phyloP scores from a whole-genome alignment of 1,140 invertebrate species.

The Camponotus vicinus region DNA sequence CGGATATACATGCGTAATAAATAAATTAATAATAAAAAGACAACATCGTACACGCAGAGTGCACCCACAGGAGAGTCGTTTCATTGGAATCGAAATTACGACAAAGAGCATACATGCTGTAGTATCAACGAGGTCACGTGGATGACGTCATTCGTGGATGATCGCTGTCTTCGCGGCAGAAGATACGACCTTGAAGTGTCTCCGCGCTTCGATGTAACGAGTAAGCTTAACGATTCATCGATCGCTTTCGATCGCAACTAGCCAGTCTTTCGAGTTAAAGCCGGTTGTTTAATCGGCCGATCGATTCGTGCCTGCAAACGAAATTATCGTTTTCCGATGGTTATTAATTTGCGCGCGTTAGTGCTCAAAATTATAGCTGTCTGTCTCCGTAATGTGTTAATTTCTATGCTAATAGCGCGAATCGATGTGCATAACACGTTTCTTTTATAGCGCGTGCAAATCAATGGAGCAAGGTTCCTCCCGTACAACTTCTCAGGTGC shows the following conservation, averaged over 20 bases:
- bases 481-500: too few relatives aligned
- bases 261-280: slow-evolving; percentile 31
- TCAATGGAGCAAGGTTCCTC: slow-evolving; percentile 2
- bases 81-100: slow-evolving; percentile 79
- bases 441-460: not conserved
- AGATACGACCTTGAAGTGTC: slow-evolving; percentile 68
- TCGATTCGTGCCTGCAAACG: slow-evolving; percentile 4
- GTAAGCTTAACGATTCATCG: slow-evolving; percentile 65
- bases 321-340: slow-evolving; percentile 56
- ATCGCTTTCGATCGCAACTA: slow-evolving; percentile 55
- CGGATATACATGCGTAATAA: not conserved
- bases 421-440: slow-evolving; percentile 23
- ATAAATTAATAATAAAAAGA: slow-evolving; percentile 52
- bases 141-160: slow-evolving; percentile 67
- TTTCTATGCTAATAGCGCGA: slow-evolving; percentile 54
- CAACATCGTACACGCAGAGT: slow-evolving; percentile 10
- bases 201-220: slow-evolving; percentile 46
- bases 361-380: slow-evolving; percentile 47
- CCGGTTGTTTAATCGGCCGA: not conserved
- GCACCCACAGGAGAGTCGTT: slow-evolving; percentile 53
- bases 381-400: slow-evolving; percentile 49
- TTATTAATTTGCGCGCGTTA: slow-evolving; percentile 57
- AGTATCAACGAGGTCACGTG: slow-evolving; percentile 56
- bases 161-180: slow-evolving; percentile 64
- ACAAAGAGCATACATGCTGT: slow-evolving; percentile 17